phyloP scores from a whole-genome alignment of 2,113 vertebrate species.

The Sylvietta virens region DNA sequence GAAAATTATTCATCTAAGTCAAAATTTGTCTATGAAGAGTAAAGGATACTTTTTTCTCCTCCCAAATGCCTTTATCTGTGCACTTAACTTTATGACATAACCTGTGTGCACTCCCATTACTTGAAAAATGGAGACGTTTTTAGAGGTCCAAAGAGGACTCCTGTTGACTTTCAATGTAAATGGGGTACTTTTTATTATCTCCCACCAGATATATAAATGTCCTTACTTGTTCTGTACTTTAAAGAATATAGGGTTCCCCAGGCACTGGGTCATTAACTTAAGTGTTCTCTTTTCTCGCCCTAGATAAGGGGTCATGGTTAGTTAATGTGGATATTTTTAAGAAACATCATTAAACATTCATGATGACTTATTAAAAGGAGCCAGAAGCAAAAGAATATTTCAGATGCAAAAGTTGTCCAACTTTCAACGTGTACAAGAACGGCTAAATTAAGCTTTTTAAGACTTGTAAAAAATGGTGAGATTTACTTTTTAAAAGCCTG shows the following conservation, averaged over 20 bases:
- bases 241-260: neutral
- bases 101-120: neutral
- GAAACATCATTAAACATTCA: constrained; percentile 15
- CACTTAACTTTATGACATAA: constrained; percentile 15
- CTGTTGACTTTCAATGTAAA: constrained; percentile 18
- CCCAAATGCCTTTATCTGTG: neutral
- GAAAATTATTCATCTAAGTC: neutral
- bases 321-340: neutral
- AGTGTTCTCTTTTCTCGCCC: constrained; percentile 4
- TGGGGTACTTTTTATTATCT: neutral
- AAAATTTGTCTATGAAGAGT: neutral
- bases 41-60: neutral
- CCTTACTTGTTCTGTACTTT: neutral
- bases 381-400: neutral
- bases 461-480: neutral
- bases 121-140: neutral
- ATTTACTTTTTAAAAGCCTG: neutral
- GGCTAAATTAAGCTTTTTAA: neutral
- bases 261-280: neutral
- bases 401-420: neutral
- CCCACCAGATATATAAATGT: constrained; percentile 7
- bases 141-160: neutral
- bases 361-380: neutral
- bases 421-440: neutral
- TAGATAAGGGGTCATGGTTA: constrained; percentile 7